A percentile compares a stretch with the other conserved stretches of the same genome.
These are phyloP conservation scores for Drosophila tsacasi DNA, from an alignment of 1,140 invertebrate species.

Conservation along the genomic window DNA sequence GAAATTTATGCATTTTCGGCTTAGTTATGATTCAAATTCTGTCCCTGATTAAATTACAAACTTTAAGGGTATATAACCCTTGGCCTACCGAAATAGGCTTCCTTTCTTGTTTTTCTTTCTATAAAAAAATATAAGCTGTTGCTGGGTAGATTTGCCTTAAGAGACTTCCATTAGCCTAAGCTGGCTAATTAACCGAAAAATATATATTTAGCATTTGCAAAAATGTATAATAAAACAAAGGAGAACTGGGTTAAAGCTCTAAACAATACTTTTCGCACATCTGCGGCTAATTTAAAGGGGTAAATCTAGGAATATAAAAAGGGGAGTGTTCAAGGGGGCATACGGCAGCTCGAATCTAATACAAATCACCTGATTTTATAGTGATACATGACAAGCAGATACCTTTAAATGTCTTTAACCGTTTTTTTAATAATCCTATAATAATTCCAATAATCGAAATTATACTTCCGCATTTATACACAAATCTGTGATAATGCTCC, in stretches of 20 bases:
- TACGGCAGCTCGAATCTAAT: not conserved
- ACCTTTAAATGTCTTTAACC: not conserved
- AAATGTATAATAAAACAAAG: slow-evolving; percentile 3
- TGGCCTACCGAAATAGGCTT: not conserved
- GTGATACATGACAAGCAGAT: too few species aligned
- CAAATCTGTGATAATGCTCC: slow-evolving; percentile 1
- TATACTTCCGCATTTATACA: too few species aligned
- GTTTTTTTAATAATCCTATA: not conserved
- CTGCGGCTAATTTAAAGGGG: not conserved
- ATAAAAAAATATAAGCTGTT: slow-evolving; percentile 6
- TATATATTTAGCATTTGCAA: slow-evolving; percentile 6
- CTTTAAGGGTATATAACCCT: not conserved
- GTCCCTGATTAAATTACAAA: not conserved
- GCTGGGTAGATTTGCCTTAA: not conserved
- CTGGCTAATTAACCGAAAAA: slow-evolving; percentile 20
- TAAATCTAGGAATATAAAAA: not conserved
- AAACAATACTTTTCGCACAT: slow-evolving; percentile 26
- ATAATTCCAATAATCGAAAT: not conserved
- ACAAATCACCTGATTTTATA: not conserved
- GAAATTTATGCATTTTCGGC: not conserved
- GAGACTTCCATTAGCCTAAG: slow-evolving; percentile 15
- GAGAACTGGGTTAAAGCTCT: not conserved
- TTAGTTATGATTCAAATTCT: not conserved
- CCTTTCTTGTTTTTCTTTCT: not conserved
- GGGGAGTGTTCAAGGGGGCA: not conserved